Evolutionary conservation across 1,140 invertebrate genomes (phyloP).

Genomic region (Melanaphis sacchari): DNA sequence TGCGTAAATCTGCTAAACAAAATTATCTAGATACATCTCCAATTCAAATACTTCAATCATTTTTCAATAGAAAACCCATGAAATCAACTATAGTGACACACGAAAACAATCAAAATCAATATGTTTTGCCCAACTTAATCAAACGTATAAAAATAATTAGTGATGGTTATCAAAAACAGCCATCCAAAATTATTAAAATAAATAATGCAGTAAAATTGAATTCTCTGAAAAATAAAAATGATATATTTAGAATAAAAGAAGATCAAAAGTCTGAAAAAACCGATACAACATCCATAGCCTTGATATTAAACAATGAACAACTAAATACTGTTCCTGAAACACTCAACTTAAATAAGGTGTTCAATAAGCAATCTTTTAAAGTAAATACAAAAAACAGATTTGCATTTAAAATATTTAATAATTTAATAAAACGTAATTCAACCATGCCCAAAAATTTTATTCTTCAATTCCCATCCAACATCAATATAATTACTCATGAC

Average conservation of each 20-base stretch:
- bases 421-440: background rate
- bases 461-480: background rate
- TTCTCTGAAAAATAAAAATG: background rate
- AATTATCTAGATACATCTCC: background rate
- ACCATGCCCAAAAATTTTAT: background rate
- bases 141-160: slow-evolving; percentile 12
- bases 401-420: slow-evolving; percentile 28
- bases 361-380: background rate
- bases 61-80: background rate
- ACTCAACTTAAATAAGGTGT: background rate
- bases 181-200: slow-evolving; percentile 33
- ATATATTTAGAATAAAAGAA: slow-evolving; percentile 38
- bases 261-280: background rate
- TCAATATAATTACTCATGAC: background rate
- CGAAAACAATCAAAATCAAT: background rate
- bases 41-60: background rate
- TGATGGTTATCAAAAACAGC: slow-evolving; percentile 11
- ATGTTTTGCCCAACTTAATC: background rate
- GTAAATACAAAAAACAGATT: background rate
- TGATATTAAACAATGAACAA: slow-evolving; percentile 2
- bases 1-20: background rate
- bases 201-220: background rate
- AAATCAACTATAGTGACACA: background rate
- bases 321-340: background rate
- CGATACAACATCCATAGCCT: background rate